Evolutionary conservation across 1,140 invertebrate species (phyloP), one percentile per base, ranked within the genome.

Genomic region (Anoplophora glabripennis): DNA sequence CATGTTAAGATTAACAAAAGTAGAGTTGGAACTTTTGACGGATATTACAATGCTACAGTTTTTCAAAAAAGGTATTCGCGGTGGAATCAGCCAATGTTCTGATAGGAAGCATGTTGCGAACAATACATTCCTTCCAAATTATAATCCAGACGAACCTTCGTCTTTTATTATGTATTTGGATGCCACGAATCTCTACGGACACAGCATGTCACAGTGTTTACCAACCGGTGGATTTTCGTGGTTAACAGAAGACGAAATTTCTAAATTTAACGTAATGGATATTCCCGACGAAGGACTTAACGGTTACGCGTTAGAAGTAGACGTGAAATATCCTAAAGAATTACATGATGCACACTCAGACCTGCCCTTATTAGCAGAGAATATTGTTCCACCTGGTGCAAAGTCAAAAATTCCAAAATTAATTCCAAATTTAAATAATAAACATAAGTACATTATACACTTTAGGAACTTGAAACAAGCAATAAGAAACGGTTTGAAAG

Each of bases 291-390:
- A 78, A 70, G 67, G 68, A 53, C 33, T 67, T 34, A 61, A 59
- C 28, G 80, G 81, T 5, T 84, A 77, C 55, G 77, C 83, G 44
- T 66, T 84, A 17, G 80, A 84, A 72, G 75, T 63, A 17, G 70
- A 73, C 57, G 56, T 73, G 44, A 54, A 63, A 28, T 72, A 74
- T 64, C 70, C 73, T 37, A 63, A 67, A 61, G 7, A 73, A 21
- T 38, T 75, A 14, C 66, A 75, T 53, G 44, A 71, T 38, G 0
- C 10, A n/a, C 74, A 78, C 60, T 69, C 69, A 33, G 76, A 77
- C 57, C 63, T n/a, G n/a, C n/a, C n/a, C n/a, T 70, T 80, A 35
- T 68, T 67, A 46, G 67, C 76, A 28, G 70, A 77, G 55, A 61
- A 61, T 45, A 46, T 42, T 9, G 42, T 21, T 14, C 65, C 63